Conservation (phyloP, 2,797 vertebrate species). For the Bufotes viridis region DNA sequence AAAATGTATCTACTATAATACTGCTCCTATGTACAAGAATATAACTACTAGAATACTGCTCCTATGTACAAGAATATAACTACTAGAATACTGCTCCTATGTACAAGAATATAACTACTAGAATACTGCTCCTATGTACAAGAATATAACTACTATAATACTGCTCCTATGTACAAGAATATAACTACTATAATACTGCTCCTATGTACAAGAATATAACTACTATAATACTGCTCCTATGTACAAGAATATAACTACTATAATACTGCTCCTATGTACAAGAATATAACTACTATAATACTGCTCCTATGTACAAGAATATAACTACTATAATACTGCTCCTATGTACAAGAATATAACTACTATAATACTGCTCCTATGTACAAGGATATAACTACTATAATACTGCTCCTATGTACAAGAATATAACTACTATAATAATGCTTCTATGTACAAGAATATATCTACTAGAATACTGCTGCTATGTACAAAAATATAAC, state of each 20-base stretch:
- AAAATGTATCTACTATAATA: no score
- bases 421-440: no score
- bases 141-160: conserved; percentile 4
- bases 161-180: neutral
- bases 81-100: neutral
- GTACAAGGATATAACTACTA: conserved; percentile 2
- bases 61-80: conserved; percentile 2
- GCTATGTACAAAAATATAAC: no score
- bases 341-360: conserved; percentile 1
- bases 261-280: neutral
- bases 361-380: neutral
- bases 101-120: neutral
- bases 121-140: neutral
- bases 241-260: conserved; percentile 1
- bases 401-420: neutral
- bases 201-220: neutral
- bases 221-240: neutral
- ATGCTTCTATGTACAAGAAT: no score
- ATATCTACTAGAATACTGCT: no score
- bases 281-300: conserved; percentile 1
- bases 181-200: neutral
- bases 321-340: conserved; percentile 4
- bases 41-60: neutral
- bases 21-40: neutral
- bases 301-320: neutral